Evolutionary conservation across 2,113 vertebrate species (phyloP), one percentile per base, ranked within the genome.

Genomic region (Scomber japonicus): DNA sequence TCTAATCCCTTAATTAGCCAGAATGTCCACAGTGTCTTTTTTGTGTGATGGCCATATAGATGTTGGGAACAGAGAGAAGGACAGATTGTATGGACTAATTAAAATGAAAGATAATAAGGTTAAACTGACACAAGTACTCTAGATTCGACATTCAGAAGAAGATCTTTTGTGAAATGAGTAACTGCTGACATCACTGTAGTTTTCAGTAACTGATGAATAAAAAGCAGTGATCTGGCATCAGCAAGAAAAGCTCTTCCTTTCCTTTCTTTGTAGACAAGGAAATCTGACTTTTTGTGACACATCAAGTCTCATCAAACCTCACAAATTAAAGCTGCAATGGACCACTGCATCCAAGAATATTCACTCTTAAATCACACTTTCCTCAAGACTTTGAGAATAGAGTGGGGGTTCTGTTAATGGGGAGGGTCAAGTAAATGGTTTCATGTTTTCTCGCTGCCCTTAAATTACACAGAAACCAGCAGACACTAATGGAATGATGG

Each of bases 1-100:
- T 90, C 80, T 90, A 92, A 94, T 92, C 80, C 80, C 77, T 91
- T 93, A 91, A 92, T 91, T 90, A 85, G 78, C 65, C 64, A 49
- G 53, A 72, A 87, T 88, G 82, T 82, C 86, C 64, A 75, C 73
- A 48, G 62, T 54, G 54, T 79, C 56, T 71, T 68, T 35, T 51
- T 80, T 59, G 68, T 30, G 40, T 80, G 64, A 79, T 55, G 78
- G 13, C 68, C 13, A 24, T 30, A 83, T 31, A 65, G 71, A 90
- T 84, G 55, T 62, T 62, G 70, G 61, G 75, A 11, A 66, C 44
- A 45, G 30, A 19, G 15, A 53, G 45, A 53, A 15, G 19, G 12
- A 55, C 3, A 14, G 11, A 57, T 21, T 19, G 35, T 53, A 35
- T 10, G 13, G 11, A 35, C 46, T 16, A 10, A 86, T 75, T 69